Evolutionary conservation across 2,888 invertebrate genomes (phyloP), one percentile per base, ranked within the genome.

Genomic region (Chloroclysta siterata): DNA sequence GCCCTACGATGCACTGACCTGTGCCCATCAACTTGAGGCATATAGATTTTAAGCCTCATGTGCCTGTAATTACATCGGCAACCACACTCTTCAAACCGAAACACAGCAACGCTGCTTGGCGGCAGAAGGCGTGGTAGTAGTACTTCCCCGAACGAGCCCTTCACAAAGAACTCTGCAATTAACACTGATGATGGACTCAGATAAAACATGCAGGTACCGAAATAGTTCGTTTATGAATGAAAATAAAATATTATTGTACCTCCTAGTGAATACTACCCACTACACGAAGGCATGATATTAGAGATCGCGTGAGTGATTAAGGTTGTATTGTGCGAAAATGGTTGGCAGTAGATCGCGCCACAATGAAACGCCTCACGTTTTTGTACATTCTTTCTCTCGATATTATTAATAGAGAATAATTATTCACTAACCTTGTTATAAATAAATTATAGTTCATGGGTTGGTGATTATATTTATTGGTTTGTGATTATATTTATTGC

Each of bases 221-320:
- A 22, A n/a, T n/a, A n/a, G n/a, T n/a, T n/a, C n/a, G n/a, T n/a
- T n/a, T n/a, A n/a, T n/a, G n/a, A n/a, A 33, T 33, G 8, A 8
- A 33, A 6, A 33, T 33, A 33, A 15, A 46, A 17, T 17, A 46
- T 17, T 11, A 3, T 8, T 33, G 51, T 54, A 13, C 29, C n/a
- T n/a, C n/a, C n/a, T 15, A 36, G 46, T 65, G 61, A 47, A 60
- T 47, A 61, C 57, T 22, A 29, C 29, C 50, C 47, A 54, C 57
- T 65, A 68, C 48, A 52, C 57, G 61, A 67, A 79, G 75, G 79
- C 78, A 79, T 72, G 79, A 79, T 83, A 83, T 83, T 82, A 81
- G 75, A 73, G 75, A 82, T 87, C 77, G 85, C 88, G 82, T 85
- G 82, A 80, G 84, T 86, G 83, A 87, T 85, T 83, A 84, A 78